Evolutionary conservation across 2,113 vertebrate species (phyloP).

Genomic region (Pampusana beccarii): DNA sequence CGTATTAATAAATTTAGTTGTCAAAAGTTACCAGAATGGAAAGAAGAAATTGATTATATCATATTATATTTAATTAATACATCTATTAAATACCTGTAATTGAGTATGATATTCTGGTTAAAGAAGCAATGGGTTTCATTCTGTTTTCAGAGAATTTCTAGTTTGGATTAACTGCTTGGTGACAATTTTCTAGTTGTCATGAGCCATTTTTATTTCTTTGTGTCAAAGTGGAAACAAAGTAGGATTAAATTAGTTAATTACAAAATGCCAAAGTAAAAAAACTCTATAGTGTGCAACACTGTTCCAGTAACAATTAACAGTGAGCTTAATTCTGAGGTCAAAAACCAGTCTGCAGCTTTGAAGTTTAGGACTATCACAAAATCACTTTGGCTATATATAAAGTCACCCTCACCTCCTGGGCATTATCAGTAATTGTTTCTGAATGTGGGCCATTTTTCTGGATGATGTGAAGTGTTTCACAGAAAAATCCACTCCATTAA

Average conservation of each 20-base stretch:
- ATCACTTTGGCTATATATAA: neutral
- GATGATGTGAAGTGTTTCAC: neutral
- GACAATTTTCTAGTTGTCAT: neutral
- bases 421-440: neutral
- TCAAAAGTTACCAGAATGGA: neutral
- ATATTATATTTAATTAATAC: neutral
- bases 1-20: neutral
- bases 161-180: neutral
- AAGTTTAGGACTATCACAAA: neutral
- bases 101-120: neutral
- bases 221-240: neutral
- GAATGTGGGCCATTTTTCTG: neutral
- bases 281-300: neutral
- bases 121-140: neutral
- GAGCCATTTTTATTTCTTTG: neutral
- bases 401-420: neutral
- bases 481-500: neutral
- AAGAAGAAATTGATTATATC: neutral
- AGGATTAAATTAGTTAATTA: neutral
- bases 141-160: neutral
- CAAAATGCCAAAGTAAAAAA: neutral
- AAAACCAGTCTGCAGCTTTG: neutral
- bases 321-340: neutral
- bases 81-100: neutral
- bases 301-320: neutral